Conservation (phyloP, 2,113 vertebrate genomes). For the Synchiropus splendidus region DNA sequence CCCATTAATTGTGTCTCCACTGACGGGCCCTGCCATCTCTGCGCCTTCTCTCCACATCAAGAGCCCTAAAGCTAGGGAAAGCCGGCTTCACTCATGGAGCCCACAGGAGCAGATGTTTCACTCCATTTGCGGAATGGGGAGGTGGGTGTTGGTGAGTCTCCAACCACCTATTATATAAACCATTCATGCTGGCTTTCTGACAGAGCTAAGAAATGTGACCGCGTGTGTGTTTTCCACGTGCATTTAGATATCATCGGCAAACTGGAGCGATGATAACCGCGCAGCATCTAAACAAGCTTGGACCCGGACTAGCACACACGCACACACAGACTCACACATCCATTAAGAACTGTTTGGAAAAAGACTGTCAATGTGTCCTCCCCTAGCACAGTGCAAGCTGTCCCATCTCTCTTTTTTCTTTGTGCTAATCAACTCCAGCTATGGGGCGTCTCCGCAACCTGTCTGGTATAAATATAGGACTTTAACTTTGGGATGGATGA, state of each 20-base stretch:
- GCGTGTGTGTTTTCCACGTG: neutral
- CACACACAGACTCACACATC: neutral
- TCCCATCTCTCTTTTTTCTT: neutral
- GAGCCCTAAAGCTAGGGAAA: constrained; percentile 12
- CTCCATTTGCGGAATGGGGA: constrained; percentile 7
- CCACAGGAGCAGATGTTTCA: constrained; percentile 40
- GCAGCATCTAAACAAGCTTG: neutral
- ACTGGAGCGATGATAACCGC: neutral
- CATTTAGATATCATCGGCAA: neutral
- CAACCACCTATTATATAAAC: constrained; percentile 2
- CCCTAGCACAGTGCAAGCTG: neutral
- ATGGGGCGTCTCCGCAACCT: too few relatives aligned
- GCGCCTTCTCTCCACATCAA: constrained; percentile 27
- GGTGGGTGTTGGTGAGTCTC: constrained; percentile 7
- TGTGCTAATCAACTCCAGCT: too few relatives aligned
- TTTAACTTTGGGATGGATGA: too few relatives aligned
- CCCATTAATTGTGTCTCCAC: constrained; percentile 41
- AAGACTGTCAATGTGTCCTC: neutral
- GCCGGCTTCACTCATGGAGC: constrained; percentile 5
- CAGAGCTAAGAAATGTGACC: neutral
- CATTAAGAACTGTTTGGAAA: neutral
- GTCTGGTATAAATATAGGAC: too few relatives aligned
- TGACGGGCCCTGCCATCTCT: constrained; percentile 27
- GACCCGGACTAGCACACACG: neutral
- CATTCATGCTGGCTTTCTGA: neutral